Evolutionary conservation across 2,797 vertebrate genomes (phyloP), one percentile per base, ranked within the genome.

Genomic region (Enteromius treurensis): DNA sequence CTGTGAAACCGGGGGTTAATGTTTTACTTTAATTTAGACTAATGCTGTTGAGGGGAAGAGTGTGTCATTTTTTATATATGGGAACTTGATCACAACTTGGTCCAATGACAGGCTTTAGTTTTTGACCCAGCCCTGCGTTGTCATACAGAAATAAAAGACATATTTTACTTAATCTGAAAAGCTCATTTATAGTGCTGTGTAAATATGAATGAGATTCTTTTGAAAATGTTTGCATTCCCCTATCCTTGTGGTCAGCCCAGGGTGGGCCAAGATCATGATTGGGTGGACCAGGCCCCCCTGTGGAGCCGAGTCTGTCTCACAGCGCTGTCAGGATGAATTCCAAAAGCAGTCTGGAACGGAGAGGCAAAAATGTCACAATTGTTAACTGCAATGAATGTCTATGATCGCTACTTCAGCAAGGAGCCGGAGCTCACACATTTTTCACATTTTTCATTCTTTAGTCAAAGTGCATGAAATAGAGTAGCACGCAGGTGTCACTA

Each of bases 281-380:
- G 65, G 65, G 37, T n/a, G 32, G 37, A 42, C 34, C 65, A 68
- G 21, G 10, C 21, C 19, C 55, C 34, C 34, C 65, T 40, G 65
- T 21, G 21, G 34, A 68, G 65, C 21, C 34, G 37, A 42, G 65
- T 68, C 34, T 68, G 65, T 47, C 65, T 9, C 65, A 58, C n/a
- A 26, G 65, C 8, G 23, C 68, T 65, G 64, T 55, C n/a, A 77
- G 62, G 53, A 51, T 42, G 53, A 10, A 71, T 47, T 23, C 34
- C 64, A 75, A 79, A 37, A 68, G 68, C 64, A 81, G 55, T 69
- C 74, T 81, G 19, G 4, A 74, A 73, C 37, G 58, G 58, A 58
- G 14, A 84, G 67, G 60, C 67, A 77, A 83, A 73, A 32, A 69
- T 84, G 58, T 81, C 79, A 67, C 78, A 78, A 81, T 40, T n/a